Conservation (phyloP, 53 echinoderm and acorn worm species). For the Temnopleurus reevesii region DNA sequence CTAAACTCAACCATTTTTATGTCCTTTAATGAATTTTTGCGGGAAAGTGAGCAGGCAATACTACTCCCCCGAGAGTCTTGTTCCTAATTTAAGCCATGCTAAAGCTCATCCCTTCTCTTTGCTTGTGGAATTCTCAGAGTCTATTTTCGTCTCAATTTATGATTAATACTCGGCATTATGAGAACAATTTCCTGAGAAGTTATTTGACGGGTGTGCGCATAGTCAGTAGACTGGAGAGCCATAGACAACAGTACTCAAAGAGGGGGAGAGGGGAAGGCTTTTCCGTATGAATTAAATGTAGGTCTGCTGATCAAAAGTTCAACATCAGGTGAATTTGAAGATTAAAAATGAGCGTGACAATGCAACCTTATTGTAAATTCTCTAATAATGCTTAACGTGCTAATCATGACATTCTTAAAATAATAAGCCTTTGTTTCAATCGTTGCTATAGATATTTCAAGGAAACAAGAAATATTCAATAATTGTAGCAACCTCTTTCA, state of each 20-base stretch:
- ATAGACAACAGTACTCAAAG: not conserved
- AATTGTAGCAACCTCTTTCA: no score
- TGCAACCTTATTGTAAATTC: no score
- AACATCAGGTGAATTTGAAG: not conserved
- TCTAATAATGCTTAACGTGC: no score
- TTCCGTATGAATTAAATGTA: not conserved
- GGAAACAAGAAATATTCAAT: no score
- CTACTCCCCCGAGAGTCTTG: not conserved
- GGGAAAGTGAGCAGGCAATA: not conserved
- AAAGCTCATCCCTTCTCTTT: not conserved
- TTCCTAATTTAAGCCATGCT: not conserved
- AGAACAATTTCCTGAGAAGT: conserved; percentile 43
- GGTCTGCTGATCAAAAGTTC: not conserved
- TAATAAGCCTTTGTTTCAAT: no score
- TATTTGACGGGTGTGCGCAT: conserved; percentile 17
- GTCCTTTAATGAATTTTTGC: conserved; percentile 8
- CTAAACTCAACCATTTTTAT: not conserved
- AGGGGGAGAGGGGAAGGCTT: conserved; percentile 6
- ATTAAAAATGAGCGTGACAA: no score
- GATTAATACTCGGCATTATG: conserved; percentile 43
- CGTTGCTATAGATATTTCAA: no score
- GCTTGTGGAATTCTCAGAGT: not conserved
- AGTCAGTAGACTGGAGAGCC: conserved; percentile 7
- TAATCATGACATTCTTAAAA: no score
- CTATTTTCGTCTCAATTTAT: conserved; percentile 39